A percentile compares a stretch with the other conserved stretches of the same genome.
These are phyloP conservation scores for Ficedula albicollis DNA, from an alignment of 2,797 vertebrate genomes.

Conservation along the genomic window DNA sequence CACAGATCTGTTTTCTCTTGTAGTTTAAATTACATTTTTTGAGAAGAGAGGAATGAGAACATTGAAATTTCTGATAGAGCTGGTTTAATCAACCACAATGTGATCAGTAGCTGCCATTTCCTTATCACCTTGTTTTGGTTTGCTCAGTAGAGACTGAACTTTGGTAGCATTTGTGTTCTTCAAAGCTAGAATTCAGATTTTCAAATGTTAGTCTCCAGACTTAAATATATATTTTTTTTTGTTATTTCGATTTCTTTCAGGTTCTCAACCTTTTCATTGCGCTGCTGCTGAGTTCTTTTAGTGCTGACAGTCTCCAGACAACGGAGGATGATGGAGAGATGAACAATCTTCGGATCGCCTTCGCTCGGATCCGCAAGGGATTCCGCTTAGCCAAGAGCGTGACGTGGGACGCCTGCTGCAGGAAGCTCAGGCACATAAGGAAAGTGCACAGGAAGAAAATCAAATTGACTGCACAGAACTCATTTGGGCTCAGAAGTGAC, in stretches of 20 bases:
- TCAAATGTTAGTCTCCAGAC: neutral
- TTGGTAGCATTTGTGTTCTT: neutral
- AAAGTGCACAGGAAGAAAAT: conserved; percentile 80
- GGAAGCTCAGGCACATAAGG: conserved; percentile 77
- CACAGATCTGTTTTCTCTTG: neutral
- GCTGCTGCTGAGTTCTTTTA: conserved; percentile 93
- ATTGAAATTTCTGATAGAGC: neutral
- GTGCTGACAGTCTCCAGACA: conserved; percentile 86
- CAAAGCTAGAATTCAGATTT: neutral
- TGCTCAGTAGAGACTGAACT: neutral
- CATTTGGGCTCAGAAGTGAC: neutral
- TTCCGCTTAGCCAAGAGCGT: conserved; percentile 62
- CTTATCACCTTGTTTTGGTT: neutral
- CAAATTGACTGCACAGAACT: conserved; percentile 62
- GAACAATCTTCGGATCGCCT: conserved; percentile 92
- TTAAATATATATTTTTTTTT: neutral
- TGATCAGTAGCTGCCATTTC: neutral
- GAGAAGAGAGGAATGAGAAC: neutral
- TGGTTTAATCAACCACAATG: neutral
- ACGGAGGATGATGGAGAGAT: conserved; percentile 92
- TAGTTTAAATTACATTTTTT: neutral
- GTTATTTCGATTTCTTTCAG: conserved; percentile 66
- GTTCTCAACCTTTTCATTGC: conserved; percentile 96
- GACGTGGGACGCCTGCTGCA: conserved; percentile 73
- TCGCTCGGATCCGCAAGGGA: conserved; percentile 84